A percentile compares a stretch with the other conserved stretches of the same genome.
phyloP scores from a whole-genome alignment of 2,888 invertebrate species.

The Limnephilus auricula region DNA sequence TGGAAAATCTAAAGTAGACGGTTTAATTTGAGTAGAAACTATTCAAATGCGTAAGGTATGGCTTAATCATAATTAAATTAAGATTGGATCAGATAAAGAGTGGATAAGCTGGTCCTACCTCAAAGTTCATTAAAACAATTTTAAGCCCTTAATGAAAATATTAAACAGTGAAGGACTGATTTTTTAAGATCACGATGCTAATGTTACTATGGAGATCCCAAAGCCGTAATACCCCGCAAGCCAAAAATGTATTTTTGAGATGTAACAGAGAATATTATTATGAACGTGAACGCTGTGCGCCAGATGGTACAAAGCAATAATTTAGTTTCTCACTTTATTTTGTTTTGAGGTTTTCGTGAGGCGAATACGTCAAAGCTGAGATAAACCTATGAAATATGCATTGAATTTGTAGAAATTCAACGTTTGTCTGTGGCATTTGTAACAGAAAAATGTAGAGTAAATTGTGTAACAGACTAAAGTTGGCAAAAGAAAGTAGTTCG shows the following conservation, averaged over 20 bases:
- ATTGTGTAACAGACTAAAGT: background rate
- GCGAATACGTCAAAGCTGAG: background rate
- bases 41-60: background rate
- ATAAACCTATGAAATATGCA: background rate
- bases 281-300: background rate
- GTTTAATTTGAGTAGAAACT: background rate
- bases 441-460: background rate
- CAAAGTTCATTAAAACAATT: background rate
- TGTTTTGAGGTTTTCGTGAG: background rate
- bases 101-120: background rate
- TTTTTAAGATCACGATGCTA: background rate
- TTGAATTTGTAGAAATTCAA: background rate
- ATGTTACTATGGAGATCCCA: background rate
- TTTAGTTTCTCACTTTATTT: constrained; percentile 2
- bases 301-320: background rate
- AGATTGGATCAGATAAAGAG: background rate
- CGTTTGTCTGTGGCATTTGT: background rate
- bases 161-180: background rate
- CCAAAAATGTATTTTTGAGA: background rate
- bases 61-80: background rate
- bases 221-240: background rate
- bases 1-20: background rate
- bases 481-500: background rate
- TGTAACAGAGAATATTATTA: background rate
- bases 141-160: background rate